A percentile compares a stretch with the other conserved stretches of the same genome.
Evolutionary conservation across 2,888 invertebrate genomes (phyloP).

Genomic region (Sericinus montela): DNA sequence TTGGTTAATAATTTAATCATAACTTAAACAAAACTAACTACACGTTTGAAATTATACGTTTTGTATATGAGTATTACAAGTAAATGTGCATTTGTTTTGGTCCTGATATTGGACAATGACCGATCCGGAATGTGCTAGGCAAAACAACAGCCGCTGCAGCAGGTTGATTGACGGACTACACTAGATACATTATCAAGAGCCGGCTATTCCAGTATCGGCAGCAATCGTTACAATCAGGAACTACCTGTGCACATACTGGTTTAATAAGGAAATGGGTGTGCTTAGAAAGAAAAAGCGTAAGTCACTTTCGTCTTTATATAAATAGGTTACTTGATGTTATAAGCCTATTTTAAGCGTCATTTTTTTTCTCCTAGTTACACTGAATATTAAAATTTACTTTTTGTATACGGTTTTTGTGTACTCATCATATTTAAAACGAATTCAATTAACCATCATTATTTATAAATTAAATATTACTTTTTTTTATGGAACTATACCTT

Average conservation of each 20-base stretch:
- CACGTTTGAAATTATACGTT: background rate
- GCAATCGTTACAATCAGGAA: conserved; percentile 31
- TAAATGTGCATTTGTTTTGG: conserved; percentile 21
- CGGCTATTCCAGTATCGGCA: conserved; percentile 39
- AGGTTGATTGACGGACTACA: conserved; percentile 48
- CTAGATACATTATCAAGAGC: conserved; percentile 35
- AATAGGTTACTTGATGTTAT: background rate
- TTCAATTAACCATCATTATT: no score
- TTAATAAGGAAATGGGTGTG: conserved; percentile 65
- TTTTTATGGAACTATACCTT: no score
- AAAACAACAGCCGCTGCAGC: conserved; percentile 47
- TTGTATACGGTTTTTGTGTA: no score
- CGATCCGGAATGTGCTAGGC: conserved; percentile 60
- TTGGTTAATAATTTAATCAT: background rate
- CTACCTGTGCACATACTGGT: conserved; percentile 32
- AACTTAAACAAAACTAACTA: no score
- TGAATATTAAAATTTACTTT: no score
- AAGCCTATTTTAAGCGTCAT: no score
- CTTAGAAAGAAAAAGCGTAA: conserved; percentile 74
- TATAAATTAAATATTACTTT: no score
- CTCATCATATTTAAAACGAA: no score
- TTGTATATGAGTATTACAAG: background rate
- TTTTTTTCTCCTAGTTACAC: no score
- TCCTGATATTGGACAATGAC: conserved; percentile 55
- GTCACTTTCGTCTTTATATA: conserved; percentile 43